Evolutionary conservation across 1,140 invertebrate genomes (phyloP).

Genomic region (Cotesia vestalis): DNA sequence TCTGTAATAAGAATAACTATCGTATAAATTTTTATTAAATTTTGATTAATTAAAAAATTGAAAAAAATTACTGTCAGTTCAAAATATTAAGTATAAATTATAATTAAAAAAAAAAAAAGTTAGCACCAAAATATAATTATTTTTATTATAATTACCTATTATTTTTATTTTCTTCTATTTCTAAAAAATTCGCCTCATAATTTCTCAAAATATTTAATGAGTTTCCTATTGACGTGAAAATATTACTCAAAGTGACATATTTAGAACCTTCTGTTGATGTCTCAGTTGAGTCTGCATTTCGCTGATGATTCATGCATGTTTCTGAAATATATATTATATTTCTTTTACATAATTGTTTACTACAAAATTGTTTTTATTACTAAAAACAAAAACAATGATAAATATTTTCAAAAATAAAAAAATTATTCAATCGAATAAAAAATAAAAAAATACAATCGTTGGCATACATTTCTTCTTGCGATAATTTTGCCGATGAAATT

Average conservation of each 20-base stretch:
- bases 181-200: neutral
- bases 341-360: neutral
- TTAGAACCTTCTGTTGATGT: constrained; percentile 41
- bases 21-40: too few species aligned
- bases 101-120: too few species aligned
- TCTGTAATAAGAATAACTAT: too few species aligned
- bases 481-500: constrained; percentile 37
- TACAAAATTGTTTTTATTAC: neutral
- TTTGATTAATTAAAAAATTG: too few species aligned
- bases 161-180: constrained; percentile 26
- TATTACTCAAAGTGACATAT: constrained; percentile 54
- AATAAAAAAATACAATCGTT: constrained; percentile 4
- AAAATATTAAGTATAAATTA: too few species aligned
- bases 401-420: neutral
- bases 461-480: constrained; percentile 10
- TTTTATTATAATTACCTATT: constrained; percentile 10
- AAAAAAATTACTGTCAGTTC: too few species aligned
- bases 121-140: too few species aligned
- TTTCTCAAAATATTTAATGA: constrained; percentile 25
- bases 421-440: neutral
- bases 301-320: constrained; percentile 10
- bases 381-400: neutral
- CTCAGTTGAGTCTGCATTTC: constrained; percentile 35
- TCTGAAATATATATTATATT: constrained; percentile 3
- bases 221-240: constrained; percentile 46